phyloP scores from a whole-genome alignment of 2,888 invertebrate genomes.

The Chrysotoxum bicinctum region DNA sequence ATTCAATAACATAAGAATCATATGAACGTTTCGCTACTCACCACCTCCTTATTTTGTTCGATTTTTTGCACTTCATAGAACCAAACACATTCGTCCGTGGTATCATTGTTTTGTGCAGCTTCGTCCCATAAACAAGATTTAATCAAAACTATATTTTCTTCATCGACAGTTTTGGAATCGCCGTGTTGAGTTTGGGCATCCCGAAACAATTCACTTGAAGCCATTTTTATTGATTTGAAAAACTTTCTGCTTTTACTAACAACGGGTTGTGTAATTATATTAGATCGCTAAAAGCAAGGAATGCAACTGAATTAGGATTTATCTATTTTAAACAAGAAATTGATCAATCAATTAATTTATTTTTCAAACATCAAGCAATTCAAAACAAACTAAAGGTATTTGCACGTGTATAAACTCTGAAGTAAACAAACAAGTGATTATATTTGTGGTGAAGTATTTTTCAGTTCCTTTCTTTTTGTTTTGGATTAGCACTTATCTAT shows the following conservation, averaged over 20 bases:
- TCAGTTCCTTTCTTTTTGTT: not conserved
- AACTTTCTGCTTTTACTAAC: slow-evolving; percentile 10
- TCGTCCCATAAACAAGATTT: slow-evolving; percentile 66
- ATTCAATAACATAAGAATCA: no score
- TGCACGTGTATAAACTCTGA: not conserved
- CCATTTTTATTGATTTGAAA: slow-evolving; percentile 48
- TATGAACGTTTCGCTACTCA: slow-evolving; percentile 21
- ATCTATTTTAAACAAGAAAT: not conserved
- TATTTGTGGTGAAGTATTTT: not conserved
- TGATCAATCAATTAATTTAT: not conserved
- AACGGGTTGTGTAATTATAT: not conserved
- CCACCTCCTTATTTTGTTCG: slow-evolving; percentile 20
- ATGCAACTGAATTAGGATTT: not conserved
- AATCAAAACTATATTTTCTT: slow-evolving; percentile 78
- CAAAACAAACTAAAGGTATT: not conserved
- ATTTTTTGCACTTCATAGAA: slow-evolving; percentile 73
- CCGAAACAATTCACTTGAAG: slow-evolving; percentile 63
- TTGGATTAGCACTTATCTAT: not conserved
- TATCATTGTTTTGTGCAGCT: not conserved
- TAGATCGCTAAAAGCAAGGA: slow-evolving; percentile 31
- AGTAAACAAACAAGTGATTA: not conserved
- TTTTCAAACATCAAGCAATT: not conserved
- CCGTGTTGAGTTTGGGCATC: slow-evolving; percentile 78
- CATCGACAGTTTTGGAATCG: slow-evolving; percentile 75
- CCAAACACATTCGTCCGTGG: slow-evolving; percentile 73